phyloP scores from a whole-genome alignment of 2,113 vertebrate species.

The human (Homo sapiens) region GRCh38 chr22:42895501-42896000 shows the following conservation, averaged over 20 bases:
- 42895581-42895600: neutral
- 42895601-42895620: neutral
- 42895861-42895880: neutral
- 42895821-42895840: neutral
- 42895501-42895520: neutral
- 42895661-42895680: neutral
- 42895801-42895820: neutral
- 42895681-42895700: neutral
- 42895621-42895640: neutral
- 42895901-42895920: neutral
- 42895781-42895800: neutral
- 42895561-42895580: neutral
- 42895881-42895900: neutral
- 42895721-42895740: neutral
- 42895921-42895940: neutral
- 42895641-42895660: neutral
- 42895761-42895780: neutral
- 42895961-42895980: neutral
- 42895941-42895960: neutral
- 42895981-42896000: neutral
- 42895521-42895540: neutral
- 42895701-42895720: neutral
- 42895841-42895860: neutral
- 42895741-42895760: neutral
- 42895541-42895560: neutral